Conservation (phyloP, 2,797 vertebrate species). For the Fistularia commersonii region DNA sequence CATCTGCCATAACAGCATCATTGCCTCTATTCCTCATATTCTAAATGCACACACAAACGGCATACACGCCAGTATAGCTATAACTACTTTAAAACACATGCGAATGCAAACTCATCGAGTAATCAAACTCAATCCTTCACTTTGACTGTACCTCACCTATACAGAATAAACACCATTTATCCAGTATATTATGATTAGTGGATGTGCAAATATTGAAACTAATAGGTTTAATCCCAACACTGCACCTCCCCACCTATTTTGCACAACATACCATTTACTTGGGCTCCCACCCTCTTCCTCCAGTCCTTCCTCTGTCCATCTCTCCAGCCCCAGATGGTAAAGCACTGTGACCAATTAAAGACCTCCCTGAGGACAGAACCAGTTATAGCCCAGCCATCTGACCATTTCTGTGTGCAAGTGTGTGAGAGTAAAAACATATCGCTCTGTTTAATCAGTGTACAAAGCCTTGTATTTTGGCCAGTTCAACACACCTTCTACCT, state of each 20-base stretch:
- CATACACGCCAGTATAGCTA: constrained; percentile 17
- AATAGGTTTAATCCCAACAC: constrained; percentile 45
- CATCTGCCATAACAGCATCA: constrained; percentile 41
- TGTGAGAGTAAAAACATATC: constrained; percentile 38
- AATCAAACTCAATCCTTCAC: constrained; percentile 11
- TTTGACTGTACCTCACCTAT: constrained; percentile 5
- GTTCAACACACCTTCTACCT: constrained; percentile 10
- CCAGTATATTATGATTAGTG: constrained; percentile 47
- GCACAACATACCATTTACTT: constrained; percentile 27
- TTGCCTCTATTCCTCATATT: no score
- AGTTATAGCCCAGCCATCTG: constrained; percentile 74
- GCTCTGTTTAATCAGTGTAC: constrained; percentile 53
- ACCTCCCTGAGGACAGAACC: constrained; percentile 71
- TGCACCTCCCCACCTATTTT: constrained; percentile 10
- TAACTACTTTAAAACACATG: constrained; percentile 22
- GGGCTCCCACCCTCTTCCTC: constrained; percentile 46
- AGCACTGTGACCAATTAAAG: constrained; percentile 77
- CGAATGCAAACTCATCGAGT: constrained; percentile 9
- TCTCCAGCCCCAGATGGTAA: constrained; percentile 75
- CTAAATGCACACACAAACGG: constrained; percentile 5
- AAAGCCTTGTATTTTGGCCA: constrained; percentile 43
- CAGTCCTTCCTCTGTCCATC: constrained; percentile 44
- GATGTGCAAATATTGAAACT: constrained; percentile 50
- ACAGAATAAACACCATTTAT: constrained; percentile 46
- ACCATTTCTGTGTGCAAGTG: constrained; percentile 41